phyloP scores from a whole-genome alignment of 2,888 invertebrate species.

The Geophilus truncorum region DNA sequence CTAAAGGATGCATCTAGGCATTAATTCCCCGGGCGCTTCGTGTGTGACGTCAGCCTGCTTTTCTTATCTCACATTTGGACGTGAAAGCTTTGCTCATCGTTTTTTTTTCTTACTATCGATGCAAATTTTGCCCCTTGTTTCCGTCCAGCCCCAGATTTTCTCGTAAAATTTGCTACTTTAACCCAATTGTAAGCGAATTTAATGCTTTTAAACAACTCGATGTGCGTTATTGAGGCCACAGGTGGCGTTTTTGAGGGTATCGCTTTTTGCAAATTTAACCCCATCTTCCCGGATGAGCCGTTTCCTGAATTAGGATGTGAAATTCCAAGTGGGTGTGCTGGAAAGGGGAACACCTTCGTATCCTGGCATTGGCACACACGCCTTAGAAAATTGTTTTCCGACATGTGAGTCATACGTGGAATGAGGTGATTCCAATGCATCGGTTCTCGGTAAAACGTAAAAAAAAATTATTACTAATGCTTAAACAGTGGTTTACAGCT shows the following conservation, averaged over 20 bases:
- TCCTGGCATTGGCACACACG: too few species aligned
- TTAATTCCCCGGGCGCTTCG: not conserved
- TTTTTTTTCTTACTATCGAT: not conserved
- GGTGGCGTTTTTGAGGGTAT: not conserved
- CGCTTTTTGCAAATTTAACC: not conserved
- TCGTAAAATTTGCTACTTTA: too few species aligned
- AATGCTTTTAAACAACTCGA: too few species aligned
- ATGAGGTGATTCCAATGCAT: not conserved
- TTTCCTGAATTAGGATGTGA: not conserved
- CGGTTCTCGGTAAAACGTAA: not conserved
- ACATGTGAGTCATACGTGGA: not conserved
- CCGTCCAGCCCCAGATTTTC: too few species aligned
- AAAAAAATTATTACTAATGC: too few species aligned
- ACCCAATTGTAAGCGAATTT: too few species aligned
- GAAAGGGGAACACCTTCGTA: not conserved
- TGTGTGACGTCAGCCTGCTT: not conserved
- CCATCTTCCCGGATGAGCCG: slow-evolving; percentile 5
- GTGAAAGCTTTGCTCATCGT: too few species aligned
- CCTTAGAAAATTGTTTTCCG: not conserved
- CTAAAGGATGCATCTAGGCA: not conserved
- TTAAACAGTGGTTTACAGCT: too few species aligned
- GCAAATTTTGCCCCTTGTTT: not conserved
- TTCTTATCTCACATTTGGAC: not conserved
- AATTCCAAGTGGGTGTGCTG: not conserved
- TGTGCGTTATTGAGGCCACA: too few species aligned